These are phyloP conservation scores for Dissostichus mawsoni DNA, from an alignment of 2,113 vertebrate genomes.

Conservation along the genomic window DNA sequence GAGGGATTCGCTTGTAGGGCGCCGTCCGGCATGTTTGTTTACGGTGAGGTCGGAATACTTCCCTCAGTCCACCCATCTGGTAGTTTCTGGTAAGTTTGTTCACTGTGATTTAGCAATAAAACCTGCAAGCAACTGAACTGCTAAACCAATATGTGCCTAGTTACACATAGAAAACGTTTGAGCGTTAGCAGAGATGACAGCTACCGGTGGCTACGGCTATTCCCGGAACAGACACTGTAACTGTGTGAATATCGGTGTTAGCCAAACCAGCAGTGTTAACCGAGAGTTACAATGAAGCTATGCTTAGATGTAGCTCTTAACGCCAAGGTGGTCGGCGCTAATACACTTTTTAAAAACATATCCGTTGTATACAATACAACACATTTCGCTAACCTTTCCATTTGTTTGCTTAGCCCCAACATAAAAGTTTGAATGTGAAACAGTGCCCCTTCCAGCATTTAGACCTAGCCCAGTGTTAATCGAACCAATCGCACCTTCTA, in stretches of 20 bases:
- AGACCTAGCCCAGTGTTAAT: conserved; percentile 33
- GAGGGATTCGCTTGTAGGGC: conserved; percentile 47
- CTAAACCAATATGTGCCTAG: fast-evolving
- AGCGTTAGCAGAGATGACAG: conserved; percentile 47
- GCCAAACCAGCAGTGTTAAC: not conserved
- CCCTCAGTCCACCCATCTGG: not conserved
- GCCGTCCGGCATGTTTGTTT: conserved; percentile 73
- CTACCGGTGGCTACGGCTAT: conserved; percentile 73
- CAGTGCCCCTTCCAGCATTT: conserved; percentile 60
- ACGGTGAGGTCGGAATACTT: conserved; percentile 37
- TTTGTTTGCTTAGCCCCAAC: not conserved
- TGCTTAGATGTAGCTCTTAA: too few species aligned
- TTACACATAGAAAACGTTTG: not conserved
- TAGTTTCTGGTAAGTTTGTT: conserved; percentile 48
- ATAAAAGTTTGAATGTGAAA: conserved; percentile 45
- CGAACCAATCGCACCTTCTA: not conserved
- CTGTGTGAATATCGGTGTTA: conserved; percentile 6
- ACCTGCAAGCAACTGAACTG: not conserved
- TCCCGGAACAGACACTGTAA: conserved; percentile 38
- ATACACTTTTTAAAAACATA: not conserved
- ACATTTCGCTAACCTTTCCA: fast-evolving
- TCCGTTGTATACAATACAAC: fast-evolving
- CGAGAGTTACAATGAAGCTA: not conserved
- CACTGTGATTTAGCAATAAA: fast-evolving
- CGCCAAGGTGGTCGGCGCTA: too few species aligned